Evolutionary conservation across 2,888 invertebrate species (phyloP).

Genomic region (Drosophila fulvimacula): DNA sequence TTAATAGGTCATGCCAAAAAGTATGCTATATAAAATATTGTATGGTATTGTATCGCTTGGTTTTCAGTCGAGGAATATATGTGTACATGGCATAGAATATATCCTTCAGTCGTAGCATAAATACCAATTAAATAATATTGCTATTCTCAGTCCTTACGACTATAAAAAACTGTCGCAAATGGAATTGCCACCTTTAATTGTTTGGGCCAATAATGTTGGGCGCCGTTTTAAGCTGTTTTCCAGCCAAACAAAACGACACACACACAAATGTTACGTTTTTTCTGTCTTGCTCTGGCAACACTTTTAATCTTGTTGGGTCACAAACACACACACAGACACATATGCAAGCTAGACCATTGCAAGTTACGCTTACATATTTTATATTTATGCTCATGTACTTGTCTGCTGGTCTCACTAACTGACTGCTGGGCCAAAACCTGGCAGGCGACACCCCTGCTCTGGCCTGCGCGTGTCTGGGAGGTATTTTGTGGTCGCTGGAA

Average conservation of each 20-base stretch:
- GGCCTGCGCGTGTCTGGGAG: conserved; percentile 62
- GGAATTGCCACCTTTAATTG: conserved; percentile 74
- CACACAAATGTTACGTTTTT: conserved; percentile 24
- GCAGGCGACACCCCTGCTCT: not conserved
- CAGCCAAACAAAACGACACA: conserved; percentile 4
- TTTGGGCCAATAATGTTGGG: conserved; percentile 50
- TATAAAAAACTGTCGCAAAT: conserved; percentile 32
- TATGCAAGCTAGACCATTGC: conserved; percentile 9
- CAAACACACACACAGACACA: conserved; percentile 11
- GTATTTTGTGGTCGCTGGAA: conserved; percentile 71
- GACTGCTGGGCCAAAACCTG: conserved; percentile 39
- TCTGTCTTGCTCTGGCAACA: conserved; percentile 51
- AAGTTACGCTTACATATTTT: conserved; percentile 73
- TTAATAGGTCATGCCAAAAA: not conserved
- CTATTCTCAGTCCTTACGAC: not conserved
- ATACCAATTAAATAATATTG: not conserved
- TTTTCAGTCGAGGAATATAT: not conserved
- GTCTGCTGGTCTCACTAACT: conserved; percentile 56
- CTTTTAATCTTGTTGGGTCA: conserved; percentile 75
- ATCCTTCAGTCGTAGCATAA: not conserved
- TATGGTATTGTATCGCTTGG: not conserved
- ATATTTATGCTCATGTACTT: conserved; percentile 76
- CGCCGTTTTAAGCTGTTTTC: conserved; percentile 25
- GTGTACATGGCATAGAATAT: not conserved
- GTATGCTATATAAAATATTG: not conserved